Evolutionary conservation across 2,797 vertebrate genomes (phyloP).

Genomic region (Notoglanidium macrostoma): DNA sequence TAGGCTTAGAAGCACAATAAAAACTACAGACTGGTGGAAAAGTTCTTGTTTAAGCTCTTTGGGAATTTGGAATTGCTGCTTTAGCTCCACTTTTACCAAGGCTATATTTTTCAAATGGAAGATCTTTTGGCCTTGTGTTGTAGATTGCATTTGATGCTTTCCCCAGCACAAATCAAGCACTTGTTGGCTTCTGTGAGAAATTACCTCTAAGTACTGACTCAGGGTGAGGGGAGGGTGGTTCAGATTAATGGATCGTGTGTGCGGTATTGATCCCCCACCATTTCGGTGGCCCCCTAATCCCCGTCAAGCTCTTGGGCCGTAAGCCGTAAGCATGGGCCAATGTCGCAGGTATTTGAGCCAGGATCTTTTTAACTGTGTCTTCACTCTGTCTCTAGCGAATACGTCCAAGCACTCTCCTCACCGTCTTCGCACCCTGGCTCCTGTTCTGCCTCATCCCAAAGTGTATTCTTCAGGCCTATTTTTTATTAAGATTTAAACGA

Average conservation of each 20-base stretch:
- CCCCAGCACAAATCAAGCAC: slow-evolving; percentile 21
- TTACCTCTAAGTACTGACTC: slow-evolving; percentile 42
- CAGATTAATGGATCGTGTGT: slow-evolving; percentile 50
- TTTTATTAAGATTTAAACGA: slow-evolving; percentile 46
- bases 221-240: slow-evolving; percentile 34
- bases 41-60: neutral
- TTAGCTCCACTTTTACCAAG: neutral
- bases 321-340: slow-evolving; percentile 9
- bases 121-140: slow-evolving; percentile 10
- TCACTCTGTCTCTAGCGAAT: neutral
- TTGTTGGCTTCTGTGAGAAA: slow-evolving; percentile 39
- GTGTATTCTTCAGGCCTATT: slow-evolving; percentile 11
- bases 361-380: slow-evolving; percentile 41
- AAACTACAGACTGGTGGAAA: neutral
- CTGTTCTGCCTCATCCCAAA: slow-evolving; percentile 24
- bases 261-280: slow-evolving; percentile 48
- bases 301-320: slow-evolving; percentile 22
- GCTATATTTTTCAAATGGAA: neutral
- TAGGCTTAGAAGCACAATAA: neutral
- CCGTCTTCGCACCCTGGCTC: neutral
- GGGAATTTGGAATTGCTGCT: neutral
- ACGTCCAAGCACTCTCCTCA: neutral
- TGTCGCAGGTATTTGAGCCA: slow-evolving; percentile 37
- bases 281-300: slow-evolving; percentile 36
- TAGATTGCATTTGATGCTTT: slow-evolving; percentile 17